A percentile compares a stretch with the other conserved stretches of the same genome.
Evolutionary conservation across 2,888 invertebrate genomes (phyloP).

Genomic region (Sinhomidia bicolor): DNA sequence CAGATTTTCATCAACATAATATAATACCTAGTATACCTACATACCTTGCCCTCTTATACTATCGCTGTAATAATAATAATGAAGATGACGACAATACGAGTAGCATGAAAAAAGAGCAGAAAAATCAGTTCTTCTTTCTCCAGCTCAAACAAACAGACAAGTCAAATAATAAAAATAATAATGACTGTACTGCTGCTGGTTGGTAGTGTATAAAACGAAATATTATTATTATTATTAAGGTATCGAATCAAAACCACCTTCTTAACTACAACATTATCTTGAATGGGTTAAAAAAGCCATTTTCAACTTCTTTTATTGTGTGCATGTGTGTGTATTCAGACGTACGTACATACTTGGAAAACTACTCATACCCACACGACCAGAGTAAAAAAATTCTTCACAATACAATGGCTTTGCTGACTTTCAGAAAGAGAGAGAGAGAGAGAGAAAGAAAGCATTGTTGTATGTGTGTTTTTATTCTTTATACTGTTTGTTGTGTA

Average conservation of each 20-base stretch:
- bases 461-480: too few species aligned
- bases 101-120: background rate
- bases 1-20: background rate
- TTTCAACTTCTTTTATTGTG: slow-evolving; percentile 40
- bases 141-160: background rate
- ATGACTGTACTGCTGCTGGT: too few species aligned
- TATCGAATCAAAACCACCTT: slow-evolving; percentile 57
- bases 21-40: background rate
- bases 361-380: too few species aligned
- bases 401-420: too few species aligned
- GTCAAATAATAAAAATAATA: too few species aligned
- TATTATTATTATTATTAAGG: too few species aligned
- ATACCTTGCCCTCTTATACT: background rate
- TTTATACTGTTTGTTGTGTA: background rate
- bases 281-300: slow-evolving; percentile 62
- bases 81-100: background rate
- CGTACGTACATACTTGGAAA: background rate
- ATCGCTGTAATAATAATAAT: background rate
- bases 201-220: background rate
- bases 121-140: background rate
- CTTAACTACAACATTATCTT: slow-evolving; percentile 57
- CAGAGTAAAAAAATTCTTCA: too few species aligned
- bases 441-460: too few species aligned
- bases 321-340: background rate
- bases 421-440: too few species aligned